phyloP scores from a whole-genome alignment of 2,113 vertebrate genomes.

The Mixornis gularis region DNA sequence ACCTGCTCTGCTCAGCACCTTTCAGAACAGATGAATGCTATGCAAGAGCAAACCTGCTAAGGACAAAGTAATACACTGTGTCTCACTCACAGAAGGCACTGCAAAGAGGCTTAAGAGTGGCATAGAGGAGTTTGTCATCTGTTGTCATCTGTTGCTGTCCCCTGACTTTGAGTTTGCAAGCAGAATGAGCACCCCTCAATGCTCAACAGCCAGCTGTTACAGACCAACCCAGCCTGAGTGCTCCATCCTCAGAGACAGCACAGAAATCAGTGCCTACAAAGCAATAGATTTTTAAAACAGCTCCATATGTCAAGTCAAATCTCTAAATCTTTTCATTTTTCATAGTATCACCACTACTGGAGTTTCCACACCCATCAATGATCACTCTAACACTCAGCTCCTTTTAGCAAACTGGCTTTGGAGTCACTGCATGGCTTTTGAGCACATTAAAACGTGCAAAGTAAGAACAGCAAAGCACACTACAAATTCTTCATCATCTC shows the following conservation, averaged over 20 bases:
- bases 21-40: neutral
- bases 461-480: neutral
- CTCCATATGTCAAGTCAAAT: neutral
- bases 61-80: neutral
- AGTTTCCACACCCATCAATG: neutral
- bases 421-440: neutral
- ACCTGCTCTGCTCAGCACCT: neutral
- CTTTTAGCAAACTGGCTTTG: neutral
- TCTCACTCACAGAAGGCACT: neutral
- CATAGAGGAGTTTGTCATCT: neutral
- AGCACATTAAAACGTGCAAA: neutral
- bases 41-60: neutral
- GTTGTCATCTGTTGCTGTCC: neutral
- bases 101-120: neutral
- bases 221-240: neutral
- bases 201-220: neutral
- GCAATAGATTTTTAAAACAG: neutral
- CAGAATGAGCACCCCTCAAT: neutral
- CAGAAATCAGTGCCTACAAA: neutral
- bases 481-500: neutral
- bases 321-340: neutral
- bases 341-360: neutral
- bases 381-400: neutral
- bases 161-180: neutral
- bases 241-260: neutral